Evolutionary conservation across 64 coral and sea anemone genomes (phyloP).

Genomic region (Exaiptasia diaphana): DNA sequence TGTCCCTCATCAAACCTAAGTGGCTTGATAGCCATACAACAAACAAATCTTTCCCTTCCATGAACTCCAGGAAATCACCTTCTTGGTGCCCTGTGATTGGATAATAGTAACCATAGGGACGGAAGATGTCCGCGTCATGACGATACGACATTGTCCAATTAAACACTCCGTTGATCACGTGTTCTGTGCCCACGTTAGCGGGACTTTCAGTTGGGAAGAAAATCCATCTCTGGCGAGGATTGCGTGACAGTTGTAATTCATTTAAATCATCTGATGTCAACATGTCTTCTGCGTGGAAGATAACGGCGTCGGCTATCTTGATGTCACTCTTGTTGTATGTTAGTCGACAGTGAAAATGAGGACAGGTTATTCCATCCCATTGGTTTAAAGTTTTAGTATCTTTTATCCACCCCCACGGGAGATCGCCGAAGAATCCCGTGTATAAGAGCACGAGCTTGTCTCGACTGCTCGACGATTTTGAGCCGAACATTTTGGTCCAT

Average conservation of each 20-base stretch:
- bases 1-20: background rate
- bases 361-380: slow-evolving; percentile 6
- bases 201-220: slow-evolving; percentile 24
- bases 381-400: background rate
- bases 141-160: slow-evolving; percentile 75
- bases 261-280: background rate
- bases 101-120: slow-evolving; percentile 48
- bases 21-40: slow-evolving; percentile 6
- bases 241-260: background rate
- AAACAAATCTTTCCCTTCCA: slow-evolving; percentile 34
- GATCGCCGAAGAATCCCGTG: slow-evolving; percentile 16
- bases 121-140: slow-evolving; percentile 44
- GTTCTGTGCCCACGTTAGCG: background rate
- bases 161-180: slow-evolving; percentile 19
- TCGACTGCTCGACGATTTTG: background rate
- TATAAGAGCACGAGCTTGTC: slow-evolving; percentile 25
- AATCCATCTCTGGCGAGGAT: slow-evolving; percentile 3
- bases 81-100: background rate
- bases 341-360: background rate
- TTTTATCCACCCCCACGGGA: slow-evolving; percentile 6
- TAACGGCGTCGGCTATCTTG: background rate
- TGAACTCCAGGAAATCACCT: background rate
- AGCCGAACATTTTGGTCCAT: background rate
- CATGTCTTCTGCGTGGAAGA: slow-evolving; percentile 11
- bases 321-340: slow-evolving; percentile 15